phyloP scores from a whole-genome alignment of 1,140 invertebrate genomes.

The Diuraphis noxia region DNA sequence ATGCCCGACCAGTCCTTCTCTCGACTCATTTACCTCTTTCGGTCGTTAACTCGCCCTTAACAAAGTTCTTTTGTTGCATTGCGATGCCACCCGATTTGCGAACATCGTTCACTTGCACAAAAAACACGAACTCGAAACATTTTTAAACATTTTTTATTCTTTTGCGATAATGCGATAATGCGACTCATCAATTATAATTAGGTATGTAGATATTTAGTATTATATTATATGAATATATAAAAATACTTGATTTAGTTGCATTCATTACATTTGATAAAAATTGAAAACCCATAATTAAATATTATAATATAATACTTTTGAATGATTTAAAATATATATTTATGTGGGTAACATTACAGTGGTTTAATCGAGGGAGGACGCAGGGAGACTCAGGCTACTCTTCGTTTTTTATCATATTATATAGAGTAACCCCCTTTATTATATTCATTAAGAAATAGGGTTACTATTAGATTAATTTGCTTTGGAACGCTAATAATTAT shows the following conservation, averaged over 20 bases:
- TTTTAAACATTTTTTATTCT: neutral
- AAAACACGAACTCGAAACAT: neutral
- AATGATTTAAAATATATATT: neutral
- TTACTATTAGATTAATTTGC: too few relatives aligned
- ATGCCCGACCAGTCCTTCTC: slow-evolving; percentile 49
- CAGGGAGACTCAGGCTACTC: too few relatives aligned
- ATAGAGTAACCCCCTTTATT: too few relatives aligned
- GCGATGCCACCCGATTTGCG: neutral
- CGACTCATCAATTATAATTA: neutral
- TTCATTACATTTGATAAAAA: neutral
- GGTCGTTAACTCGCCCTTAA: slow-evolving; percentile 48
- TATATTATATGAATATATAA: neutral
- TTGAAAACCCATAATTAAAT: neutral
- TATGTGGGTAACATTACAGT: neutral
- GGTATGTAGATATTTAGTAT: neutral
- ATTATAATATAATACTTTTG: neutral
- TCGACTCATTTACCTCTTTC: slow-evolving; percentile 53
- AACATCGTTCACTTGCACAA: neutral
- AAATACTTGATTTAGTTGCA: neutral
- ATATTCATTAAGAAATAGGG: too few relatives aligned
- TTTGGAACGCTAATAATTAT: too few relatives aligned
- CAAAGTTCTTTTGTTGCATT: slow-evolving; percentile 47
- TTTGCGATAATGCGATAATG: neutral
- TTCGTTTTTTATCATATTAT: too few relatives aligned
- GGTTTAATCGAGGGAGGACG: too few relatives aligned